A percentile compares a stretch with the other conserved stretches of the same genome.
These are phyloP conservation scores for Drosophila paranaensis DNA, from an alignment of 2,888 invertebrate species.

Conservation along the genomic window DNA sequence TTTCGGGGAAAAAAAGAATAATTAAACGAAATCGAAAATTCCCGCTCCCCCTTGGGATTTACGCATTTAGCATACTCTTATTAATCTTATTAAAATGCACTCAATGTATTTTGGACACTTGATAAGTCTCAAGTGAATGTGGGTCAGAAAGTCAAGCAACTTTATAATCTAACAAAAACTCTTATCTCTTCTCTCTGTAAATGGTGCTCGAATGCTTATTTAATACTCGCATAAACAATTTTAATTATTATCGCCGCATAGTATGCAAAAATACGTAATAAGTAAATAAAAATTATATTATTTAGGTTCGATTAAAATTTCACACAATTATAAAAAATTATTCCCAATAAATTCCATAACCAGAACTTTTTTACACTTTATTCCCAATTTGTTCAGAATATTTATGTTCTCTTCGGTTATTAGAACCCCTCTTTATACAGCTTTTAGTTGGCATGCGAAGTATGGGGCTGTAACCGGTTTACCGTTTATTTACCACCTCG, in stretches of 20 bases:
- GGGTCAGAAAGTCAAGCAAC: conserved; percentile 50
- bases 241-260: background rate
- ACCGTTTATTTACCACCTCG: background rate
- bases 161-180: conserved; percentile 28
- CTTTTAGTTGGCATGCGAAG: background rate
- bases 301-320: background rate
- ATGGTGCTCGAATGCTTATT: background rate
- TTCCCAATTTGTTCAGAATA: background rate
- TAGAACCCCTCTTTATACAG: background rate
- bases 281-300: too few relatives aligned
- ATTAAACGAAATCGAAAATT: background rate
- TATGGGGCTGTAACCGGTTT: background rate
- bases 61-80: background rate
- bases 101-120: background rate
- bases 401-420: background rate
- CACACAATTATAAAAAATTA: background rate
- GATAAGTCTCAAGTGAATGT: conserved; percentile 21
- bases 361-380: background rate
- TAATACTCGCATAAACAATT: background rate
- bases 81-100: conserved; percentile 2
- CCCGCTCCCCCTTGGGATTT: background rate
- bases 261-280: conserved; percentile 3
- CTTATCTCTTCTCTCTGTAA: conserved; percentile 40
- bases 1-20: background rate
- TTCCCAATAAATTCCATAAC: background rate